These are phyloP conservation scores for Tragelaphus eurycerus DNA, from an alignment of 2,797 vertebrate genomes.

Conservation along the genomic window DNA sequence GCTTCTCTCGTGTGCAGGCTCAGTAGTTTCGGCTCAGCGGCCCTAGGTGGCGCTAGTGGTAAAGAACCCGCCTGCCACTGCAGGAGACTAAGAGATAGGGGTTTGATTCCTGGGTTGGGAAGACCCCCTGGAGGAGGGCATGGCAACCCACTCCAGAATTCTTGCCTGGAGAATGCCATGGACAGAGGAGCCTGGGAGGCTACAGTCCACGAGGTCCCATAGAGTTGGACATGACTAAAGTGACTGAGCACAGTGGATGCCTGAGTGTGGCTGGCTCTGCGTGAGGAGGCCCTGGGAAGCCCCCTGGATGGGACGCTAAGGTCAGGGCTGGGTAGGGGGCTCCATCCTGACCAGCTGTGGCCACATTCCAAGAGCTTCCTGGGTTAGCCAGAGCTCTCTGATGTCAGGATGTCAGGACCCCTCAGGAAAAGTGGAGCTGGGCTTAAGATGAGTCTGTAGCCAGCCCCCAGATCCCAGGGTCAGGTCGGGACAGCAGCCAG, in stretches of 20 bases:
- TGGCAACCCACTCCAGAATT: neutral
- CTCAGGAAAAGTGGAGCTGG: neutral
- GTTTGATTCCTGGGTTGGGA: neutral
- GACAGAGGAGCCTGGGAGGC: neutral
- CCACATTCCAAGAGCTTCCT: neutral
- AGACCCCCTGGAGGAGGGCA: neutral
- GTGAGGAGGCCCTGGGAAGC: neutral
- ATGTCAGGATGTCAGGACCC: neutral
- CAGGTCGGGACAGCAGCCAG: neutral
- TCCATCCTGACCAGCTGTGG: neutral
- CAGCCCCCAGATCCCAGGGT: neutral
- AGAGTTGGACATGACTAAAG: neutral
- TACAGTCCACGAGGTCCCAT: neutral
- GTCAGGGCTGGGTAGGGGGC: neutral
- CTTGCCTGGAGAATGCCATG: neutral
- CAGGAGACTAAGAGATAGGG: neutral
- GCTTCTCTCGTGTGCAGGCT: neutral
- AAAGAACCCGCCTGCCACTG: neutral
- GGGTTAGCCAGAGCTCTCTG: neutral
- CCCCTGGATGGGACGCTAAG: rapidly evolving
- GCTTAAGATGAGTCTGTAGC: neutral
- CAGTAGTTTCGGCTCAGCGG: rapidly evolving
- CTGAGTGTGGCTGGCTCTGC: neutral
- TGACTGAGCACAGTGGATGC: neutral
- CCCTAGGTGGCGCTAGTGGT: neutral